phyloP scores from a whole-genome alignment of 2,888 invertebrate species.

The Elysia crispata region DNA sequence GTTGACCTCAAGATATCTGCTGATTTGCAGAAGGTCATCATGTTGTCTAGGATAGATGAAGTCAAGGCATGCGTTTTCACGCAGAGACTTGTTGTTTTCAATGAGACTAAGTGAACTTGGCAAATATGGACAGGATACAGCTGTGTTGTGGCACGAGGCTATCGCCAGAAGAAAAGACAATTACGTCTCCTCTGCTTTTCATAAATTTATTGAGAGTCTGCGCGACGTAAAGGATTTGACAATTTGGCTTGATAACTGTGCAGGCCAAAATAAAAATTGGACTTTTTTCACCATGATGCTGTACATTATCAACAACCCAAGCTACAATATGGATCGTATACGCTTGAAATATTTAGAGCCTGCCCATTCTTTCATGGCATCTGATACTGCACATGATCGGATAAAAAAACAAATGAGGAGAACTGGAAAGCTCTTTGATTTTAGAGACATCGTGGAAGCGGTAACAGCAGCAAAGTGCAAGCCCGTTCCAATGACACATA shows the following conservation, averaged over 20 bases:
- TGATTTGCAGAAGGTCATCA: constrained; percentile 13
- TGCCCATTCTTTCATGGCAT: constrained; percentile 22
- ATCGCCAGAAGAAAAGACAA: constrained; percentile 19
- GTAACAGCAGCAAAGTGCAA: not conserved
- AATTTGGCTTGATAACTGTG: constrained; percentile 23
- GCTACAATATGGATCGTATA: not conserved
- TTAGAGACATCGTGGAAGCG: not conserved
- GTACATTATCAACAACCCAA: not conserved
- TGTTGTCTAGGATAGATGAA: not conserved
- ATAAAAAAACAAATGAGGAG: constrained; percentile 20
- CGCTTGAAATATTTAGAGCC: constrained; percentile 7
- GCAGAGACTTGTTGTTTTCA: not conserved
- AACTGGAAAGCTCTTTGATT: constrained; percentile 10
- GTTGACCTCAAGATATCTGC: not conserved
- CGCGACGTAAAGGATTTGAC: not conserved
- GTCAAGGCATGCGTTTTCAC: constrained; percentile 11
- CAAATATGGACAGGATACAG: not conserved
- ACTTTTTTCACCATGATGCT: constrained; percentile 14
- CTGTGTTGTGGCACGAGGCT: constrained; percentile 22
- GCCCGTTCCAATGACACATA: not conserved
- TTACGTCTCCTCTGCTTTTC: not conserved
- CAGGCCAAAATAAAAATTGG: constrained; percentile 32
- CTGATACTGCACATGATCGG: not conserved
- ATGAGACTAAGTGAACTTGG: constrained; percentile 28
- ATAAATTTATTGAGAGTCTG: not conserved